Percentiles rank a stretch among this genome's conserved stretches.
These are phyloP conservation scores for Apeira syringaria DNA, from an alignment of 2,888 invertebrate genomes.

Conservation along the genomic window DNA sequence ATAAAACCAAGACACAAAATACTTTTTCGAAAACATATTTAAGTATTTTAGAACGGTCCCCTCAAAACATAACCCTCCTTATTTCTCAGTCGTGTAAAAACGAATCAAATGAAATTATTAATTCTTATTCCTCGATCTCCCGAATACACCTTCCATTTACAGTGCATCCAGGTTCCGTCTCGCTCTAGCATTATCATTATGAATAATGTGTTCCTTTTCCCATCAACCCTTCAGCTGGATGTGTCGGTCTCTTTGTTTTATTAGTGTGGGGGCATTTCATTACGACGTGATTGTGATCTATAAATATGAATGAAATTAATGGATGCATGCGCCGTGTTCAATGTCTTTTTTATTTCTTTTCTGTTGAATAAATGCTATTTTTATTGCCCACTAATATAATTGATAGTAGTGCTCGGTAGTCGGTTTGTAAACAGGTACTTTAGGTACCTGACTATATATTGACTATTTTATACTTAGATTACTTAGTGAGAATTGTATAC, in stretches of 20 bases:
- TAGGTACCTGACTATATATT: too few species aligned
- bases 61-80: too few species aligned
- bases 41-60: too few species aligned
- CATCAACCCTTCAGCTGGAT: slow-evolving; percentile 25
- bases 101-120: slow-evolving; percentile 1
- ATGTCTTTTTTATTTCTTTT: slow-evolving; percentile 31
- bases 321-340: slow-evolving; percentile 35
- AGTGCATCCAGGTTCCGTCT: slow-evolving; percentile 27
- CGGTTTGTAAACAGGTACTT: too few species aligned
- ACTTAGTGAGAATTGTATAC: too few species aligned
- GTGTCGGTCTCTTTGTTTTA: slow-evolving; percentile 34
- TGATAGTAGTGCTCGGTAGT: too few species aligned
- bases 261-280: slow-evolving; percentile 41
- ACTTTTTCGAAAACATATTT: too few species aligned
- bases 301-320: slow-evolving; percentile 38
- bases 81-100: too few species aligned
- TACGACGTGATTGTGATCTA: slow-evolving; percentile 46
- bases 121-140: slow-evolving; percentile 13
- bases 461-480: too few species aligned
- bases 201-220: slow-evolving; percentile 33
- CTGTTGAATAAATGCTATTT: too few species aligned
- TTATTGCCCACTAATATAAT: too few species aligned
- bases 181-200: slow-evolving; percentile 23
- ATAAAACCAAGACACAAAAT: too few species aligned
- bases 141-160: slow-evolving; percentile 39